Percentiles rank a stretch among this genome's conserved stretches.
These are phyloP conservation scores for Myrmophylax atrothorax DNA, from an alignment of 2,113 vertebrate genomes.

Conservation along the genomic window DNA sequence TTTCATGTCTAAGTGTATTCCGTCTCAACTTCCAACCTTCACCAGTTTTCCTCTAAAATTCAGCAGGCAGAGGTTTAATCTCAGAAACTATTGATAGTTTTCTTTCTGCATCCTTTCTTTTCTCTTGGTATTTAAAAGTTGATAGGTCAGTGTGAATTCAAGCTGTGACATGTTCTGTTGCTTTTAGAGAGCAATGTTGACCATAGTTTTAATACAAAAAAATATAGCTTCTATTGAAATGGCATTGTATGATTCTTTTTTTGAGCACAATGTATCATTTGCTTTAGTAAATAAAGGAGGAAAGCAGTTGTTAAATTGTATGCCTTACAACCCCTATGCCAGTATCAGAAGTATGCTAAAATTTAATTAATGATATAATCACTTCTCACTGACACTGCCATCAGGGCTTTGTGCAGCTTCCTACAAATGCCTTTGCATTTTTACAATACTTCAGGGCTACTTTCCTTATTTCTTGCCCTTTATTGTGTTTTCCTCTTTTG, in stretches of 20 bases:
- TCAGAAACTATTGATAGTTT: not conserved
- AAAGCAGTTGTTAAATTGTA: not conserved
- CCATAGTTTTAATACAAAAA: not conserved
- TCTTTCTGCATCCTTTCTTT: not conserved
- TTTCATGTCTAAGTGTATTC: not conserved
- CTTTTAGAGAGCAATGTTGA: not conserved
- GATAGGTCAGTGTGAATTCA: not conserved
- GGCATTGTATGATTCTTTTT: not conserved
- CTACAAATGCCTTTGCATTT: not conserved
- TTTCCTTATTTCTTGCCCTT: not conserved
- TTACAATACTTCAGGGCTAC: not conserved
- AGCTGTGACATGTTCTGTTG: not conserved
- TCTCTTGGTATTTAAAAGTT: not conserved
- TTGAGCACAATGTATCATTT: not conserved
- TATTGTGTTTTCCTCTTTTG: not conserved
- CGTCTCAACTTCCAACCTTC: not conserved
- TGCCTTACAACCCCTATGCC: not conserved
- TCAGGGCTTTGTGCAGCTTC: not conserved
- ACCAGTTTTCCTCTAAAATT: not conserved
- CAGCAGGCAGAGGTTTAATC: not conserved
- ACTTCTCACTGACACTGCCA: not conserved
- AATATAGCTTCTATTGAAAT: not conserved
- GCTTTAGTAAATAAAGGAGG: not conserved
- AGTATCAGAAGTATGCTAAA: not conserved
- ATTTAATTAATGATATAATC: not conserved